phyloP scores from a whole-genome alignment of 2,888 invertebrate species.

The Thymelicus sylvestris region DNA sequence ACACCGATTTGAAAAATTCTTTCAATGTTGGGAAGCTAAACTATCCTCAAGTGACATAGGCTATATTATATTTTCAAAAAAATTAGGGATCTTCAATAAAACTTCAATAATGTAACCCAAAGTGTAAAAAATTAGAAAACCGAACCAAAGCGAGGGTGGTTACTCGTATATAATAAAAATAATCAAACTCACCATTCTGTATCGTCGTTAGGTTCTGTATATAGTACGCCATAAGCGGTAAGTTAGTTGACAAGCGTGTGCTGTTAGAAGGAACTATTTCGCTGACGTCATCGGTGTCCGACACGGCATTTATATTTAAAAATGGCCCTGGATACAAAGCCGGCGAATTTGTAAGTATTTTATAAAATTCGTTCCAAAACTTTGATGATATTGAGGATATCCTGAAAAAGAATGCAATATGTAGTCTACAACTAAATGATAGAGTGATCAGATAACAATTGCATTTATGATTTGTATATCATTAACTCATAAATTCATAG shows the following conservation, averaged over 20 bases:
- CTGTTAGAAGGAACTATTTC: constrained; percentile 59
- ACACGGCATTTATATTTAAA: constrained; percentile 48
- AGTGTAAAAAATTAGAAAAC: no score
- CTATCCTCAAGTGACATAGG: no score
- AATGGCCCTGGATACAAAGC: constrained; percentile 65
- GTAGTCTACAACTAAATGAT: no score
- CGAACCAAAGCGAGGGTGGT: no score
- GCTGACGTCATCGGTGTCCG: constrained; percentile 47
- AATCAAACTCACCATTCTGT: constrained; percentile 51
- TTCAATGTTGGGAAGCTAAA: no score
- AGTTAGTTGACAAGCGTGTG: constrained; percentile 62
- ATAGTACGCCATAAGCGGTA: constrained; percentile 68
- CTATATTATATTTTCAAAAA: no score
- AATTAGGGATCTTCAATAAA: no score
- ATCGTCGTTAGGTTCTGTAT: constrained; percentile 65
- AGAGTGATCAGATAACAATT: no score
- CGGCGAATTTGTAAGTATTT: constrained; percentile 60
- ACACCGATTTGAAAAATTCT: no score
- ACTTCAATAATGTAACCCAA: no score
- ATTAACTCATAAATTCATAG: no score
- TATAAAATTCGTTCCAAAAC: constrained; percentile 73
- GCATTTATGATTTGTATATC: no score
- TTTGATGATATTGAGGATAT: constrained; percentile 60
- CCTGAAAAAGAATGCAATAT: constrained; percentile 50
- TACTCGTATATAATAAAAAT: background rate